These are phyloP conservation scores for Strongylocentrotus purpuratus DNA, from an alignment of 35 echinoderm and acorn worm genomes.

Conservation along the genomic window DNA sequence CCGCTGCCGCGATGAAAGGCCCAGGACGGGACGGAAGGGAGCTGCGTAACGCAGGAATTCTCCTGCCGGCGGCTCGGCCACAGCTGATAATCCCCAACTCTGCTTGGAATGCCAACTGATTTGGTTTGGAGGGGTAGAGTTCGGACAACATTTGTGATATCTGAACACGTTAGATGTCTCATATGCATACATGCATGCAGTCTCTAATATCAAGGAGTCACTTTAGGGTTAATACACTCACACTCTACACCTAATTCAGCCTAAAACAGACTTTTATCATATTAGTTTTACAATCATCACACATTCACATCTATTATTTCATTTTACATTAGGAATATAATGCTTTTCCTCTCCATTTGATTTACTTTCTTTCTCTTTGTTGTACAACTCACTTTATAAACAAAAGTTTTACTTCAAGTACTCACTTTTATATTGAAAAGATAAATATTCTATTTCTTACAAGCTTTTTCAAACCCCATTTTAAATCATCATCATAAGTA, in stretches of 20 bases:
- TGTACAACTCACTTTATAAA: too few relatives aligned
- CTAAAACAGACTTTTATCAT: not conserved
- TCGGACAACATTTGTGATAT: constrained; percentile 34
- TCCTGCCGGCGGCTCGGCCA: not conserved
- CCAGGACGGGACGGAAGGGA: not conserved
- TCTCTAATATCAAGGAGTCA: not conserved
- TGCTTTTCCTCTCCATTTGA: not conserved
- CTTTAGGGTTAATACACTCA: too few relatives aligned
- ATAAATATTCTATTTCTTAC: too few relatives aligned
- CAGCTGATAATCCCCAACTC: constrained; percentile 39
- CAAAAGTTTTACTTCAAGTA: too few relatives aligned
- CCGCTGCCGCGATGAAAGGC: constrained; percentile 52
- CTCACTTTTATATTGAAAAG: too few relatives aligned
- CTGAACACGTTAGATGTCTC: not conserved
- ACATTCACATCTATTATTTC: not conserved
- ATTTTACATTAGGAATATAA: not conserved
- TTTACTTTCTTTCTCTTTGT: not conserved
- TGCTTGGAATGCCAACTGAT: constrained; percentile 34
- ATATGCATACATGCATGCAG: not conserved
- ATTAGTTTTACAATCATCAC: not conserved
- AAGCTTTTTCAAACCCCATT: too few relatives aligned
- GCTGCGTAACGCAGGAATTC: constrained; percentile 24
- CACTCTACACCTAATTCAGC: not conserved
- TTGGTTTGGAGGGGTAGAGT: constrained; percentile 32
- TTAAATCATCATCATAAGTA: too few relatives aligned